Evolutionary conservation across 2,113 vertebrate genomes (phyloP), one percentile per base, ranked within the genome.

Genomic region (Cryptotis parvus): DNA sequence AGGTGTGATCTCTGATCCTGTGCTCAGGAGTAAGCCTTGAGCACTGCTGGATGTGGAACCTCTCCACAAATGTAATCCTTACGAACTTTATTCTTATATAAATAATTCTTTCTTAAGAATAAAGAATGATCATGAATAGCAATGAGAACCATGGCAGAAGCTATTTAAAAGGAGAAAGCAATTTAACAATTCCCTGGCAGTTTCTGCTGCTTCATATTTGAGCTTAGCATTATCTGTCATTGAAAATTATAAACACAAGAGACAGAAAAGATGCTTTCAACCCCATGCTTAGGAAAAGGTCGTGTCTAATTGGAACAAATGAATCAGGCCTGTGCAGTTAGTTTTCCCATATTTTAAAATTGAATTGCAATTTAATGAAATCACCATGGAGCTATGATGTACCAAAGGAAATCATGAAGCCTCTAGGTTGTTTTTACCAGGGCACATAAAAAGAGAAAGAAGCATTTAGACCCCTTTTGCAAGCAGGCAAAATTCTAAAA

Each of bases 211-310:
- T 91, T 87, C 78, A 90, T 43, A 27, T 35, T 77, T 33, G 33
- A 87, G 10, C 49, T 55, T 43, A 81, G n/a, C 16, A 31, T 90
- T 63, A 93, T 78, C 81, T 85, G 80, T 78, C 82, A 91, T 7
- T 43, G 41, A 65, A 65, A 75, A 82, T 75, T 58, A 70, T 31
- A 61, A 93, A 37, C 26, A 43, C 33, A 26, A 85, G 45, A 82
- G 31, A 65, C 33, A 84, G 45, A 81, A 49, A 78, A 20, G 26
- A 52, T 35, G 20, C 43, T 49, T 75, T 83, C 27, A 79, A 29
- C 4, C 66, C 43, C 20, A 65, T 65, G 6, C 63, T 87, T 41
- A 82, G 12, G 26, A 49, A 82, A 78, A 52, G 74, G 73, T 87
- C 45, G 26, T 61, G 14, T 75, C 45, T 91, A 72, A 33, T 15